Percentiles rank a stretch among this genome's conserved stretches.
phyloP scores from a whole-genome alignment of 2,113 vertebrate species.

The Lagopus leucura region DNA sequence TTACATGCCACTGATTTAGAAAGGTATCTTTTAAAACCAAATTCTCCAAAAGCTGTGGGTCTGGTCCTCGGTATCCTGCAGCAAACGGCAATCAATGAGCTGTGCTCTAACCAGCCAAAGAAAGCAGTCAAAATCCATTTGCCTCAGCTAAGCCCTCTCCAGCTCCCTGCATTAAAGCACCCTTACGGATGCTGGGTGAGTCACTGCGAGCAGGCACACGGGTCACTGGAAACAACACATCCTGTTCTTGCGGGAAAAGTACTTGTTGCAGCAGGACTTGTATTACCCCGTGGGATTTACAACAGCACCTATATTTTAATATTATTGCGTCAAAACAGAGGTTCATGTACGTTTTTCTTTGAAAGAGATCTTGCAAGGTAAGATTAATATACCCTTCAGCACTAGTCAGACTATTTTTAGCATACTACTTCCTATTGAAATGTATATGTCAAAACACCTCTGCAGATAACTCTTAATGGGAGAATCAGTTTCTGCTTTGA shows the following conservation, averaged over 20 bases:
- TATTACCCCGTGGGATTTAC: not conserved
- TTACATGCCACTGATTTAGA: not conserved
- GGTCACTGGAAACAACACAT: not conserved
- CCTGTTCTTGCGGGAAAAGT: not conserved
- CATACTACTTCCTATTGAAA: constrained; percentile 42
- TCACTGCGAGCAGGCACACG: not conserved
- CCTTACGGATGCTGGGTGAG: not conserved
- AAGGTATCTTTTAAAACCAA: constrained; percentile 32
- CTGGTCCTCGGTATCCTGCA: constrained; percentile 16
- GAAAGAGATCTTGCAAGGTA: constrained; percentile 27
- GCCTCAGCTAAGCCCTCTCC: constrained; percentile 54
- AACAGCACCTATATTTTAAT: not conserved
- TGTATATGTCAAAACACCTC: constrained; percentile 55
- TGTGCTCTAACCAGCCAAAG: constrained; percentile 65
- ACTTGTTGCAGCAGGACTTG: constrained; percentile 13
- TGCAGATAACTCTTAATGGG: constrained; percentile 17
- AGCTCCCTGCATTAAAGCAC: constrained; percentile 2
- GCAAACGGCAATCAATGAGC: constrained; percentile 63
- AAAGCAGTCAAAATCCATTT: constrained; percentile 71
- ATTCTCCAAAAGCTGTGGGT: constrained; percentile 14
- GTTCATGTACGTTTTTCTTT: not conserved
- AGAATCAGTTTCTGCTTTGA: constrained; percentile 33
- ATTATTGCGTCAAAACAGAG: not conserved
- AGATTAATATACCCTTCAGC: constrained; percentile 50
- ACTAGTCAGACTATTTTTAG: constrained; percentile 40